Conservation (phyloP, 2,888 invertebrate genomes). For the Eueremaeus valkanovi region DNA sequence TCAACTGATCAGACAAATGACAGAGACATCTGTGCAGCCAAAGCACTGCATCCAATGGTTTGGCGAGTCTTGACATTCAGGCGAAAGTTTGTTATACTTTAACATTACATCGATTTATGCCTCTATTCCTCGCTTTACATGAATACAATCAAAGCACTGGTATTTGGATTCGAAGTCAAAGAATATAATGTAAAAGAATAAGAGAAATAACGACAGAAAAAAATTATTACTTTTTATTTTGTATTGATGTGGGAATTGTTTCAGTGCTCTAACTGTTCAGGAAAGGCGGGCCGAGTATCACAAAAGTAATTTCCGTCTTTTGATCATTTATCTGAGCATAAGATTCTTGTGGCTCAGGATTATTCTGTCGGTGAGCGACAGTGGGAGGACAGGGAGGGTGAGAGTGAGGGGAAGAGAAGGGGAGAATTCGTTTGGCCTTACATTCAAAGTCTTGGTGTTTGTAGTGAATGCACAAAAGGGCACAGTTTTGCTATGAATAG, state of each 20-base stretch:
- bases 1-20: not conserved
- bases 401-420: not conserved
- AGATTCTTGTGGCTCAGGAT: constrained; percentile 20
- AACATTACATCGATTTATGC: not conserved
- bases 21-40: not conserved
- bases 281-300: constrained; percentile 2
- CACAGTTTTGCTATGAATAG: constrained; percentile 1
- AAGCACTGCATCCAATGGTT: not conserved
- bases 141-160: not conserved
- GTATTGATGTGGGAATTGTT: not conserved
- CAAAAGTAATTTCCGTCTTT: constrained; percentile 23
- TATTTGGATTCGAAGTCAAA: not conserved
- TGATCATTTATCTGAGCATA: not conserved
- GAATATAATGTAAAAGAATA: too few relatives aligned
- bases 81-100: constrained; percentile 3
- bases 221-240: not conserved
- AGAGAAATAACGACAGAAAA: too few relatives aligned
- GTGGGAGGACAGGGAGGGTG: not conserved
- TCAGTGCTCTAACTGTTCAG: constrained; percentile 1
- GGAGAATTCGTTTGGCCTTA: too few relatives aligned
- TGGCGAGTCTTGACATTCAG: not conserved
- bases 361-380: not conserved
- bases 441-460: not conserved
- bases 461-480: not conserved
- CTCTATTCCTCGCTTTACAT: not conserved